A percentile compares a stretch with the other conserved stretches of the same genome.
Evolutionary conservation across 1,140 invertebrate genomes (phyloP).

Genomic region (Vanessa tameamea): DNA sequence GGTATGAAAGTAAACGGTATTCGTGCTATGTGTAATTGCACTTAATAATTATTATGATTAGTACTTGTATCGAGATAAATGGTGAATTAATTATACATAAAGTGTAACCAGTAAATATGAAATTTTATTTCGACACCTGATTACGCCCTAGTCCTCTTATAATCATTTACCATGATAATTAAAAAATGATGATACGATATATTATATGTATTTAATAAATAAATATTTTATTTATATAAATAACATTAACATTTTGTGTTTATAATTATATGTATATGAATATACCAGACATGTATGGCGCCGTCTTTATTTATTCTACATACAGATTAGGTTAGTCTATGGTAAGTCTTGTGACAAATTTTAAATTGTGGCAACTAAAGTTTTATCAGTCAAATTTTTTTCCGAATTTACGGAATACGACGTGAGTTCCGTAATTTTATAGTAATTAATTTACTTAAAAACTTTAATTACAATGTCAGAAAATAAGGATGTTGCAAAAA

Average conservation of each 20-base stretch:
- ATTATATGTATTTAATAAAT: too few species aligned
- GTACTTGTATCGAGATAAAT: background rate
- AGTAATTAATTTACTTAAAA: constrained; percentile 9
- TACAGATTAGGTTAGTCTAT: background rate
- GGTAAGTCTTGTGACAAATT: constrained; percentile 34
- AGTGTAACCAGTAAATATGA: background rate
- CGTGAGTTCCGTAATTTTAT: background rate
- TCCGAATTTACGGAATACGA: background rate
- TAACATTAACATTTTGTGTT: too few species aligned
- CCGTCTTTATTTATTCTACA: background rate
- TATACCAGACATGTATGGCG: background rate
- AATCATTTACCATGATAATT: too few species aligned
- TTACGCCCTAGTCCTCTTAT: too few species aligned
- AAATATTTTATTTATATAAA: too few species aligned
- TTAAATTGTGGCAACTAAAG: constrained; percentile 18
- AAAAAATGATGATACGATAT: too few species aligned
- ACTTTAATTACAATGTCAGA: constrained; percentile 59
- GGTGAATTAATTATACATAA: background rate
- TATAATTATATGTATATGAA: too few species aligned
- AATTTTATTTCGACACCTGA: background rate
- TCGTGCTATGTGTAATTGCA: background rate
- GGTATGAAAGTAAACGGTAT: background rate
- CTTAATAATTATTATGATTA: background rate
- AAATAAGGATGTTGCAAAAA: constrained; percentile 62
- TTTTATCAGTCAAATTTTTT: constrained; percentile 16